Evolutionary conservation across 2,113 vertebrate genomes (phyloP).

Genomic region (Tamias sibiricus): DNA sequence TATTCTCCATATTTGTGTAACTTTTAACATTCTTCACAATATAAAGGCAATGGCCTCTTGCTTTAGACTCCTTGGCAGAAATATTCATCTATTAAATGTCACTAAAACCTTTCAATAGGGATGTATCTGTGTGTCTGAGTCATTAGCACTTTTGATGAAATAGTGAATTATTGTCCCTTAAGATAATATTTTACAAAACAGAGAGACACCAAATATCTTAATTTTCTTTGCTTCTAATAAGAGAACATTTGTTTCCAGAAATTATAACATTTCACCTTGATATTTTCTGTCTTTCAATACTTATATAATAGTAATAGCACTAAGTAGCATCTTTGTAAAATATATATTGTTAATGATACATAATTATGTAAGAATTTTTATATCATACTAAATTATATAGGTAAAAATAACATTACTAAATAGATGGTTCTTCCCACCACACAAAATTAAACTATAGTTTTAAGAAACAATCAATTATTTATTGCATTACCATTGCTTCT

Average conservation of each 20-base stretch:
- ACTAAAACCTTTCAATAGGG: not conserved
- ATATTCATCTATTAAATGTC: not conserved
- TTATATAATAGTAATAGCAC: not conserved
- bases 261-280: not conserved
- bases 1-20: not conserved
- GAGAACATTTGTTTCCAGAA: not conserved
- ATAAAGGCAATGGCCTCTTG: not conserved
- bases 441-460: conserved; percentile 59
- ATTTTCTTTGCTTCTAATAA: not conserved
- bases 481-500: conserved; percentile 26
- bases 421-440: conserved; percentile 36
- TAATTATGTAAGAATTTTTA: conserved; percentile 40
- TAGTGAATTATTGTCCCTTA: not conserved
- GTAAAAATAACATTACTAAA: conserved; percentile 75
- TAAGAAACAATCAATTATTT: conserved; percentile 51
- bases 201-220: not conserved
- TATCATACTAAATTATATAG: not conserved
- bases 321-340: conserved; percentile 46
- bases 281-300: not conserved
- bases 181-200: not conserved
- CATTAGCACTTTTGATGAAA: not conserved
- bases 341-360: conserved; percentile 14
- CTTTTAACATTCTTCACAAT: not conserved
- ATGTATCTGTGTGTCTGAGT: not conserved
- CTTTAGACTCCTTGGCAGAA: not conserved